Evolutionary conservation across 2,888 invertebrate species (phyloP).

Genomic region (Diplazon laetatorius): DNA sequence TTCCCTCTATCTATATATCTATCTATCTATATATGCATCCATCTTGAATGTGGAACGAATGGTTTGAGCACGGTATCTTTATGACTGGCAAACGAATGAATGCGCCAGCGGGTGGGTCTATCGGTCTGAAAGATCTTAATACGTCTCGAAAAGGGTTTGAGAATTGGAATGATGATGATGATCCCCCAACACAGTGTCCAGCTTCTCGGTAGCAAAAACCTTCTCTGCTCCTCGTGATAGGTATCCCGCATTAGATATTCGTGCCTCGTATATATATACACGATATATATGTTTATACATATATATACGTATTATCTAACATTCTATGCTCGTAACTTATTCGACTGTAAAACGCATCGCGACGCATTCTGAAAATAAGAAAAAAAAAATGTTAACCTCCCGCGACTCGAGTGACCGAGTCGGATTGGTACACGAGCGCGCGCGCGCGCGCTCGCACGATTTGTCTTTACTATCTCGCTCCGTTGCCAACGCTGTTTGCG

Average conservation of each 20-base stretch:
- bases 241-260: background rate
- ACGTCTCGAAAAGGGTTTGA: slow-evolving; percentile 65
- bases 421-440: slow-evolving; percentile 14
- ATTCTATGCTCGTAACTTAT: background rate
- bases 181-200: slow-evolving; percentile 8
- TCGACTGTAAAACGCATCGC: slow-evolving; percentile 1
- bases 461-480: too few species aligned
- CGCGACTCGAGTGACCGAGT: slow-evolving; percentile 3
- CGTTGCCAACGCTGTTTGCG: too few species aligned
- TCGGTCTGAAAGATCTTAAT: slow-evolving; percentile 75
- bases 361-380: too few species aligned
- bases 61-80: slow-evolving; percentile 71
- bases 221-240: background rate
- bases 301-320: background rate
- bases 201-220: background rate
- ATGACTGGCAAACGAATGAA: slow-evolving; percentile 66
- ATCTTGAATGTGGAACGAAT: slow-evolving; percentile 68
- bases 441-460: background rate
- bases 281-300: too few species aligned
- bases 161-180: slow-evolving; percentile 43
- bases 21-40: too few species aligned
- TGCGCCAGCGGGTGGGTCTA: slow-evolving; percentile 66
- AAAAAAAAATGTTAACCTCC: slow-evolving; percentile 5
- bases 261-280: too few species aligned
- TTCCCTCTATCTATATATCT: too few species aligned